Conservation (phyloP, 2,113 vertebrate genomes). For the Gambusia holbrooki region DNA sequence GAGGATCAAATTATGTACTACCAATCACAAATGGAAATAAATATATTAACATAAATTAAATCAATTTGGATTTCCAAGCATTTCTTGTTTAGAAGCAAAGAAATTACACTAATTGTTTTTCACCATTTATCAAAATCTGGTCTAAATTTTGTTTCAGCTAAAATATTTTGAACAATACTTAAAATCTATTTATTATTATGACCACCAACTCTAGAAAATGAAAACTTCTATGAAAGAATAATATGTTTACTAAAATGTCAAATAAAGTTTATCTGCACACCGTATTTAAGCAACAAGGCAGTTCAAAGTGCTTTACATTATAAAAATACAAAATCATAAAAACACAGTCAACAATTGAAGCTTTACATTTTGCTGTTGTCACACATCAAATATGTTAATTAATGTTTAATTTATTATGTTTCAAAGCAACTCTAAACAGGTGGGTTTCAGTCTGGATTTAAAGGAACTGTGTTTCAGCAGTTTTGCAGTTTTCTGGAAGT, state of each 20-base stretch:
- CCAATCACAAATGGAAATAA: background rate
- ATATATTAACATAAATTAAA: background rate
- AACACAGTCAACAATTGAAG: too few species aligned
- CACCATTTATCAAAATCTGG: background rate
- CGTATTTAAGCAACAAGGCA: too few species aligned
- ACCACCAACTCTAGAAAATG: background rate
- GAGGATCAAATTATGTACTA: background rate
- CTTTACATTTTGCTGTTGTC: too few species aligned
- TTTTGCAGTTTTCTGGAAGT: too few species aligned
- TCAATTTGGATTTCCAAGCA: background rate
- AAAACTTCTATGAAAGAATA: background rate
- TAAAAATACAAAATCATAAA: too few species aligned
- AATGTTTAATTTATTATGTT: too few species aligned
- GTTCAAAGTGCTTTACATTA: too few species aligned
- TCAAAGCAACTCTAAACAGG: too few species aligned
- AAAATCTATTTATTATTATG: background rate
- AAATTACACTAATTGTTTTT: background rate
- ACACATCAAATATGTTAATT: too few species aligned
- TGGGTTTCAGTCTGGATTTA: too few species aligned
- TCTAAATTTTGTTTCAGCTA: background rate
- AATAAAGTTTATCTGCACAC: too few species aligned
- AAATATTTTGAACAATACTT: background rate
- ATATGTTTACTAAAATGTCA: background rate
- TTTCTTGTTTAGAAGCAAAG: background rate
- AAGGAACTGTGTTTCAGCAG: too few species aligned